Percentiles rank a stretch among this genome's conserved stretches.
phyloP scores from a whole-genome alignment of 2,113 vertebrate genomes.

The Athene noctua region DNA sequence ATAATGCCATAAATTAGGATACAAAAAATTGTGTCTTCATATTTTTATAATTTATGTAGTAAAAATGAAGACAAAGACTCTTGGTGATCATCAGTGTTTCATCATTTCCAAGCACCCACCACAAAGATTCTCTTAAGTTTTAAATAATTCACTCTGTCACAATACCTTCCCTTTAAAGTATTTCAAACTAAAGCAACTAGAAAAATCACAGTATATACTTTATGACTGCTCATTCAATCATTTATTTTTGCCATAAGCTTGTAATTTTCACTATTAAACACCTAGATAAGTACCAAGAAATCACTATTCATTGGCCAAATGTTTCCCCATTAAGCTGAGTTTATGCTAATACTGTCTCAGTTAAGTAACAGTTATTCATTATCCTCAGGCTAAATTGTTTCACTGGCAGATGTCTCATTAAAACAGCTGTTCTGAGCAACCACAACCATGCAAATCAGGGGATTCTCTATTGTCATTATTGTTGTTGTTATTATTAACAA shows the following conservation, averaged over 20 bases:
- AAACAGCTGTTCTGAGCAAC: constrained; percentile 47
- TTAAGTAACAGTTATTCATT: constrained; percentile 63
- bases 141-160: neutral
- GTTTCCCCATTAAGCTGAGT: constrained; percentile 20
- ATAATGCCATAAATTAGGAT: neutral
- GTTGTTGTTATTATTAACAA: constrained; percentile 56
- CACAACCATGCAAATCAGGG: neutral
- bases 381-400: constrained; percentile 54
- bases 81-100: neutral
- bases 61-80: neutral
- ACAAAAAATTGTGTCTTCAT: neutral
- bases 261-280: constrained; percentile 36
- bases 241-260: constrained; percentile 28
- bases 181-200: neutral
- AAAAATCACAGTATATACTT: neutral
- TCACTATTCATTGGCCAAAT: constrained; percentile 23
- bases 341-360: constrained; percentile 41
- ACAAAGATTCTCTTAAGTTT: neutral
- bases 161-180: neutral
- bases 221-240: neutral
- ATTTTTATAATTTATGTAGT: neutral
- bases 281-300: constrained; percentile 27
- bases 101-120: neutral
- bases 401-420: constrained; percentile 59
- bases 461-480: constrained; percentile 44